Evolutionary conservation across 2,797 vertebrate genomes (phyloP), one percentile per base, ranked within the genome.

Genomic region (Anguilla pacifica): DNA sequence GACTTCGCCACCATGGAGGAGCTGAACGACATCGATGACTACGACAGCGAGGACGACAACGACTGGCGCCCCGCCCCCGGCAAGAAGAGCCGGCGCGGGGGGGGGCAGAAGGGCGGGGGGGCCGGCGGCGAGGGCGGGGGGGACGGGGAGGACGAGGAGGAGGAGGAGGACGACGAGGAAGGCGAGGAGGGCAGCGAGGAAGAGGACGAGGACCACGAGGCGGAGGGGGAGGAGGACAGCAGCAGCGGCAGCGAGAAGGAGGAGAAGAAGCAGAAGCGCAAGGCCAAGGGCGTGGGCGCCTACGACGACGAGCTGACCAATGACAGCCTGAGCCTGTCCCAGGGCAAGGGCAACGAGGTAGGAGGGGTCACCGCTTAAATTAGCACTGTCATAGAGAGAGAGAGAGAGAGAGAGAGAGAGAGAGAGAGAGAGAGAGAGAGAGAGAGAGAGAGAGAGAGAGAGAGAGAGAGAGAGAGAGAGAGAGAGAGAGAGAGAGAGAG

Each of bases 1-100:
- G 98, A 99, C 96, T 99, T 99, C 90, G 98, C 98, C 2, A 97
- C 98, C 0, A 99, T 99, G 97, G 98, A 98, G 92, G 98, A 99
- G 43, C 95, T 99, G 85, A 98, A 99, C 74, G 98, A 98, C 88
- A 99, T 99, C 96, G 99, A 99, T 88, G 98, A 99, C 93, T 99
- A 99, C 5, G 99, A 99, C 85, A 99, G 98, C 1, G 99, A 99
- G 90, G 99, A 99, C 55, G 99, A 99, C 91, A 99, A 99, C 25
- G 99, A 99, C 91, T 99, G 99, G 99, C 95, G 98, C 35, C 99
- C 99, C 1, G 94, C 97, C 1, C 96, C 96, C 2, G 98, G 94
- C 17, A 98, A 97, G 93, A 98, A 94, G 90, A 99, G 97, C 90
- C 94, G 96, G 91, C 92, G 95, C 0, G 94, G 96, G 2, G 97